Evolutionary conservation across 2,113 vertebrate species (phyloP).

Genomic region (Lepidothrix coronata): DNA sequence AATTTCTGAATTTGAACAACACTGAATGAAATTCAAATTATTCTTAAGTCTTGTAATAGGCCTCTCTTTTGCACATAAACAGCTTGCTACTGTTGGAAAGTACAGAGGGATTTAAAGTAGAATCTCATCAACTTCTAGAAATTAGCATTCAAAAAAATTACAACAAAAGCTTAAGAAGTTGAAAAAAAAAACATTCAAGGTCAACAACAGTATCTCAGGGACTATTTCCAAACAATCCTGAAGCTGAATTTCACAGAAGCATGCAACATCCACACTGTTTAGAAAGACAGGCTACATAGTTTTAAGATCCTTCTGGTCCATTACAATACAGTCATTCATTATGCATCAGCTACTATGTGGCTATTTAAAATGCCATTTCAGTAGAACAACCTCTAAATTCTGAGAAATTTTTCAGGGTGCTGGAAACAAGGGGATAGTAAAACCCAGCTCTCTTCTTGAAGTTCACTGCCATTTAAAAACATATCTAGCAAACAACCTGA

Average conservation of each 20-base stretch:
- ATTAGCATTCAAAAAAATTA: background rate
- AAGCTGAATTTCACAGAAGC: background rate
- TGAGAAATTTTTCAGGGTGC: background rate
- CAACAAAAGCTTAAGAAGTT: background rate
- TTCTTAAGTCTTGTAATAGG: background rate
- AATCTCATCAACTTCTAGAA: background rate
- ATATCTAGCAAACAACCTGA: background rate
- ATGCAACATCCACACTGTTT: background rate
- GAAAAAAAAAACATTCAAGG: background rate
- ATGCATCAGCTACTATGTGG: constrained; percentile 1
- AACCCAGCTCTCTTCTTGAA: background rate
- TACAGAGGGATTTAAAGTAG: background rate
- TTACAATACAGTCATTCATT: background rate
- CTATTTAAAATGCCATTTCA: constrained; percentile 22
- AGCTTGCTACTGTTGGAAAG: background rate
- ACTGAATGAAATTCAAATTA: background rate
- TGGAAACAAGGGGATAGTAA: background rate
- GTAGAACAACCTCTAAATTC: background rate
- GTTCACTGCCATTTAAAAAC: background rate
- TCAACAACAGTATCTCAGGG: background rate
- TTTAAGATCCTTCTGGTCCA: background rate
- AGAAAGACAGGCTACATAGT: background rate
- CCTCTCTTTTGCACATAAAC: background rate
- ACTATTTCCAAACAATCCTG: background rate
- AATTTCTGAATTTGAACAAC: background rate